Evolutionary conservation across 2,888 invertebrate genomes (phyloP), one percentile per base, ranked within the genome.

Genomic region (Acrobasis suavella): DNA sequence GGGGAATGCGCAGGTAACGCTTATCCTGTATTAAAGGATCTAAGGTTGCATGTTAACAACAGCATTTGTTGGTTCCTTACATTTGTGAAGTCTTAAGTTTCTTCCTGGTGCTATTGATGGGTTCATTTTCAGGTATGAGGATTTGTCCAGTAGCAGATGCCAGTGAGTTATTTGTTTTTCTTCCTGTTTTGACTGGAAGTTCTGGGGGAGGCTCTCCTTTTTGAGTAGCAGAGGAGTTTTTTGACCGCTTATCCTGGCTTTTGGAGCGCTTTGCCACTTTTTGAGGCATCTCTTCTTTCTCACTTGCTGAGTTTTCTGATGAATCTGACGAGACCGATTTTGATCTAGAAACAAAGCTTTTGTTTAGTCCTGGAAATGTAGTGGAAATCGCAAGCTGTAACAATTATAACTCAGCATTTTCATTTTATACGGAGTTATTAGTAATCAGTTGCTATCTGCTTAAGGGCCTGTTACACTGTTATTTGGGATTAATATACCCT

Each of bases 81-180:
- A 95, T 94, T 90, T 95, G 95, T n/a, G 95, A 94, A 16, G 94
- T 94, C 79, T 95, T 95, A 46, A 95, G 82, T 80, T 94, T 95
- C 74, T 94, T 94, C 68, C 93, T 81, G 5, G 91, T 91, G 69
- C 91, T 89, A 72, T 82, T 90, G 54, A 83, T 78, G 0, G 89
- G 91, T 63, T 91, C 92, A 58, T 82, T 87, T 70, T 91, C 93
- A 17, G 87, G 95, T 82, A 97, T 96, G 64, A 97, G 93, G 69
- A 97, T 96, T 81, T 96, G 96, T 38, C 97, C 97, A 2, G 96
- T 96, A 60, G 96, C 95, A 12, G 96, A 96, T 1, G 97, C 96
- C 58, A 97, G 90, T 0, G 97, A 97, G 85, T 97, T 97, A 80
- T 97, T 97, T 10, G 97, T 97, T 86, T 97, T 97, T 65, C 97